phyloP scores from a whole-genome alignment of 2,113 vertebrate genomes.

The Perognathus longimembris region DNA sequence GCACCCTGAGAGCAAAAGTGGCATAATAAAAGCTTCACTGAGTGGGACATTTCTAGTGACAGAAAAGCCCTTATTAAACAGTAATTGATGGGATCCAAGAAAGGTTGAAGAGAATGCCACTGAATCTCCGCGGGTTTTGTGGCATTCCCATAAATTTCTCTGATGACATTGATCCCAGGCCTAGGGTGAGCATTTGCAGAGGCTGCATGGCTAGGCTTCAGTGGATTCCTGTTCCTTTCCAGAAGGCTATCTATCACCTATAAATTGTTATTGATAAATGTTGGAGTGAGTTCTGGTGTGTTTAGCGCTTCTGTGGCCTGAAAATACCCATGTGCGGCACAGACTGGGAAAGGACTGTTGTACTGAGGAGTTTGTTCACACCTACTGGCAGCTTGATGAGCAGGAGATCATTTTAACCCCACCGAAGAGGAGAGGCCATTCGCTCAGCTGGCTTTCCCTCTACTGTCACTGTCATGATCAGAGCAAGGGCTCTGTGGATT shows the following conservation, averaged over 20 bases:
- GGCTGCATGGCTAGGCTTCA: conserved; percentile 61
- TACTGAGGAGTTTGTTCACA: background rate
- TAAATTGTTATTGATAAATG: conserved; percentile 76
- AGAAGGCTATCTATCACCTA: conserved; percentile 73
- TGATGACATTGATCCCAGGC: conserved; percentile 67
- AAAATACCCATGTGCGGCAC: background rate
- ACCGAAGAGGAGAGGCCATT: background rate
- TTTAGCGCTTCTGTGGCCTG: background rate
- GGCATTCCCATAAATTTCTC: conserved; percentile 80
- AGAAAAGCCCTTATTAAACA: conserved; percentile 71
- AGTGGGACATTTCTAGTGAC: conserved; percentile 62
- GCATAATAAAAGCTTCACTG: conserved; percentile 40
- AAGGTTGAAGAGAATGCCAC: conserved; percentile 77
- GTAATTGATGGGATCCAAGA: conserved; percentile 80
- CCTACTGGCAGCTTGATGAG: background rate
- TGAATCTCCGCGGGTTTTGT: conserved; percentile 69
- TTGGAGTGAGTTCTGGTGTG: background rate
- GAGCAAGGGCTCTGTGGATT: background rate
- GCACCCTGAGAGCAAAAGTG: conserved; percentile 5
- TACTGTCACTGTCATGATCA: background rate
- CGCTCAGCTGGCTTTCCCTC: background rate
- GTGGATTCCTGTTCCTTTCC: conserved; percentile 70
- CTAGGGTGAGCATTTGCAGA: conserved; percentile 64
- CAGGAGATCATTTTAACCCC: background rate
- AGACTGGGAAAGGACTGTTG: background rate